Evolutionary conservation across 1,140 invertebrate species (phyloP).

Genomic region (Macrobrachium rosenbergii): DNA sequence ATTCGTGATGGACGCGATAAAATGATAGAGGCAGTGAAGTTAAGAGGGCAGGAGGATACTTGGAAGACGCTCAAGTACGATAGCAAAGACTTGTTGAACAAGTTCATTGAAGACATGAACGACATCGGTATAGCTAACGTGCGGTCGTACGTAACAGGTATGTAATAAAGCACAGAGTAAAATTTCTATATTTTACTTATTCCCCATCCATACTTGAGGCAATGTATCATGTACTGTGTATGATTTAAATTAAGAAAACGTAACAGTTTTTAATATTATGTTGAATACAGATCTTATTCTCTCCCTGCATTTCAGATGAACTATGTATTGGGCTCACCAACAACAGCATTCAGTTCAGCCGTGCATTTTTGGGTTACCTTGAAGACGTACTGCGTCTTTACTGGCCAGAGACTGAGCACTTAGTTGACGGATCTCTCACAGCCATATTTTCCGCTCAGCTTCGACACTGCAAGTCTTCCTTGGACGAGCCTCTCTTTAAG

Average conservation of each 20-base stretch:
- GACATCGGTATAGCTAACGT: conserved; percentile 74
- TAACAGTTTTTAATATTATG: too few species aligned
- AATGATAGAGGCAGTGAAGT: conserved; percentile 80
- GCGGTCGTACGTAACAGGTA: conserved; percentile 74
- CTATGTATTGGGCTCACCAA: conserved; percentile 78
- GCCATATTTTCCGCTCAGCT: conserved; percentile 79
- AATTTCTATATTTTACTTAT: background rate
- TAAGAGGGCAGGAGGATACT: conserved; percentile 79
- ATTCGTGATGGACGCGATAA: conserved; percentile 81
- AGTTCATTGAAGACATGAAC: conserved; percentile 75
- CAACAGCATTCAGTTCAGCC: conserved; percentile 81
- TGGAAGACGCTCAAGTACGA: conserved; percentile 81
- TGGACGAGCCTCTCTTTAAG: conserved; percentile 75
- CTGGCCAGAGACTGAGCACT: conserved; percentile 76
- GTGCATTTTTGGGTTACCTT: conserved; percentile 77
- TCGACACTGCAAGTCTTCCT: conserved; percentile 76
- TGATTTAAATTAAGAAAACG: background rate
- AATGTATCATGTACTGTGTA: background rate
- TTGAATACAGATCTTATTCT: background rate
- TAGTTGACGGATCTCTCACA: conserved; percentile 77
- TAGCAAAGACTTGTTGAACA: conserved; percentile 73
- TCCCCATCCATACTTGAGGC: too few species aligned
- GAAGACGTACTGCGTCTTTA: conserved; percentile 80
- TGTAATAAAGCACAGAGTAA: conserved; percentile 28
- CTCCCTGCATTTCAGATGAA: conserved; percentile 72